Base-by-base conservation (phyloP, 2,797 vertebrate genomes). In the Poecilia picta region DNA sequence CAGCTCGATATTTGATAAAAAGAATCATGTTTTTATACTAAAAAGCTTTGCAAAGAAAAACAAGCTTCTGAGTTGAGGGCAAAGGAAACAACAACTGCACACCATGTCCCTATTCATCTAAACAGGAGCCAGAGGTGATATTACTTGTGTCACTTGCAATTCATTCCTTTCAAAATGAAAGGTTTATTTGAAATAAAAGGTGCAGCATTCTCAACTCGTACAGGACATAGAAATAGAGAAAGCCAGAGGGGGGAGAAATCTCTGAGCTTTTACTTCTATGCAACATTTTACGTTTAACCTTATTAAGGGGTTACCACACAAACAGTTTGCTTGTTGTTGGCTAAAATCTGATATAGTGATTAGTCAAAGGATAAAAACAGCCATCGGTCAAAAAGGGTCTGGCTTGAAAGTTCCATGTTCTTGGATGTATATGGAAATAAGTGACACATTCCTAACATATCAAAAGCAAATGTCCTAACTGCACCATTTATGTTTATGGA, bases 41-140 rank as follows among this genome's bases (percentile, higher is more conserved):
- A 77, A 83, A 80, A 77, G 43, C 43, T 51, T 51, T 76, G 59
- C 76, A 47, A 80, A 83, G 74, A 41, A 72, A 85, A 87, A 81
- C 46, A 68, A 46, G 53, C 71, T 49, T 57, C 36, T 75, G 47
- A 83, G 74, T 49, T 46, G 15, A 82, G 73, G 46, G 31, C 51
- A 77, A 23, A 68, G 46, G 36, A 85, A 75, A 31, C 53, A 73
- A 43, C 1, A 25, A 13, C 15, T 51, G 66, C 6, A 8, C 77
- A 64, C 1, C 53, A 13, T 55, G 51, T 79, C 83, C 76, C 16
- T 7, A 36, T 81, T 77, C 47, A 51, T 70, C 66, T 82, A 49
- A 51, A 25, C 74, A 49, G 41, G 68, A 74, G 59, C 36, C n/a
- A 73, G 70, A 81, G 82, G 53, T 76, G 31, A 84, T 49, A 36